Conservation (phyloP, 2,113 vertebrate genomes). For the Elephas maximus region DNA sequence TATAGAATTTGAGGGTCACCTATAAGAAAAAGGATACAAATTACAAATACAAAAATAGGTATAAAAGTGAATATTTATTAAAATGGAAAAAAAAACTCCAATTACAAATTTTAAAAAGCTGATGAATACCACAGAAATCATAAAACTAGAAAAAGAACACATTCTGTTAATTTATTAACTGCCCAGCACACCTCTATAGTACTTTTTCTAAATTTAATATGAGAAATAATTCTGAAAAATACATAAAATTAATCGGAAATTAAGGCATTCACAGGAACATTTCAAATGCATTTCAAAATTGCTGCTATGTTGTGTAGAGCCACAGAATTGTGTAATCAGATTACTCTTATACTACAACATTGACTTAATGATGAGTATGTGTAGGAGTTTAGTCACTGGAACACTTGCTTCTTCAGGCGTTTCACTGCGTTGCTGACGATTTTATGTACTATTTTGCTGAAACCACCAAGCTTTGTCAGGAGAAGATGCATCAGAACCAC, state of each 20-base stretch:
- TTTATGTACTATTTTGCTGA: not conserved
- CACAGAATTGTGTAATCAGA: not conserved
- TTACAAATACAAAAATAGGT: not conserved
- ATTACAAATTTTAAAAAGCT: not conserved
- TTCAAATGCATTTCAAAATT: not conserved
- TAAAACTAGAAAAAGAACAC: not conserved
- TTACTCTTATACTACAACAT: not conserved
- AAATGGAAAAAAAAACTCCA: not conserved
- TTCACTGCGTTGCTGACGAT: slow-evolving; percentile 12
- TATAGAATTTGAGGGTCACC: no score
- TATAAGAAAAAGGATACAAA: not conserved
- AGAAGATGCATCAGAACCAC: accelerated
- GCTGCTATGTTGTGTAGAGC: not conserved
- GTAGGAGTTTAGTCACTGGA: slow-evolving; percentile 40
- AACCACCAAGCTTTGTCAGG: slow-evolving; percentile 22
- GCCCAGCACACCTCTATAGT: not conserved
- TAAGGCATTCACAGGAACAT: not conserved
- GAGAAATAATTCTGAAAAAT: not conserved
- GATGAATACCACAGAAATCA: not conserved
- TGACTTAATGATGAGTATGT: not conserved
- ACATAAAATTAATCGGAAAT: not conserved
- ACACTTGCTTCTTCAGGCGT: slow-evolving; percentile 33
- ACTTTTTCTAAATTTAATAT: not conserved
- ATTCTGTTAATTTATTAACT: not conserved
- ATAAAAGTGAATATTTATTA: not conserved